Evolutionary conservation across 2,113 vertebrate species (phyloP).

Genomic region (Miniopterus natalensis): DNA sequence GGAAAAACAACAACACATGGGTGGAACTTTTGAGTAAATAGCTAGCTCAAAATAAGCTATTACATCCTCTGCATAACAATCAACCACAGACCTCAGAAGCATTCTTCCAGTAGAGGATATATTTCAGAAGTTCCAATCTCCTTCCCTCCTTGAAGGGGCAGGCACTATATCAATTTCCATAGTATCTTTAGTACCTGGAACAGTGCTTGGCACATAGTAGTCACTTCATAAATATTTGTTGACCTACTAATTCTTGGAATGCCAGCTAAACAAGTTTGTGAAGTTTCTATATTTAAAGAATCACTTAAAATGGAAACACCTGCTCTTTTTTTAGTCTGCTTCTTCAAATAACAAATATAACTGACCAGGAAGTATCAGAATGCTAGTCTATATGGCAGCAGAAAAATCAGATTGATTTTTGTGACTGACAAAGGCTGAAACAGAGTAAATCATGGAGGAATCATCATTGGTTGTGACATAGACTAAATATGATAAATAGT

Average conservation of each 20-base stretch:
- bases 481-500: not conserved
- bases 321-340: not conserved
- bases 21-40: conserved; percentile 20
- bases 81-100: not conserved
- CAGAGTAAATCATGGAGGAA: not conserved
- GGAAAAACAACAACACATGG: not conserved
- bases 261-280: conserved; percentile 8
- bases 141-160: not conserved
- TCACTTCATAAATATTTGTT: conserved; percentile 16
- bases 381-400: conserved; percentile 18
- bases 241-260: not conserved
- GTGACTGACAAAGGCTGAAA: not conserved
- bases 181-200: not conserved
- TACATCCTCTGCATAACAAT: not conserved
- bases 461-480: not conserved
- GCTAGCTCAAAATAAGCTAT: not conserved
- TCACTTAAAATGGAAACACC: conserved; percentile 42
- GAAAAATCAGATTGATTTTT: conserved; percentile 10
- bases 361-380: not conserved
- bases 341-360: conserved; percentile 21
- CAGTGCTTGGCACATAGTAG: not conserved
- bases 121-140: not conserved
- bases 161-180: not conserved
- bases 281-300: conserved; percentile 43
- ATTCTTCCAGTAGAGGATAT: not conserved